Base-by-base conservation (phyloP, 2,797 vertebrate species). In the Tangara arthus region DNA sequence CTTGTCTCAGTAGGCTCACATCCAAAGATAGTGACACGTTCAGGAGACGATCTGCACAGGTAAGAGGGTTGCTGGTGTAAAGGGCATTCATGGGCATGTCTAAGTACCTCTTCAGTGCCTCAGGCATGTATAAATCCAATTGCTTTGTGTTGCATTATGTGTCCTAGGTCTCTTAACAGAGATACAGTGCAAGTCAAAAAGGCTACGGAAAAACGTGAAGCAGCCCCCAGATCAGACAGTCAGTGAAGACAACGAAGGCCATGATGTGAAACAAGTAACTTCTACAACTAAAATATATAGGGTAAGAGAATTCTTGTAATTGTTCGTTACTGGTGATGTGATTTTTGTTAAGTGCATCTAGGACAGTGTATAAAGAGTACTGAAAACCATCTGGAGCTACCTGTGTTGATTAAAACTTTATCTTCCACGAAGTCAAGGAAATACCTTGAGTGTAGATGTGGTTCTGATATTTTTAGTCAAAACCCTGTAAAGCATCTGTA, bases 181-280 rank as follows among this genome's bases (percentile, higher is more conserved):
- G 98, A 99, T 99, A 96, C 99, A 99, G 77, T 99, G 99, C 97
- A 99, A 99, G 95, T 99, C 99, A 46, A 99, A 99, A 98, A 97
- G 99, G 75, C 98, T 99, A 73, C 98, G 99, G 65, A 99, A 99
- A 97, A 99, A 98, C 64, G 98, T 98, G 92, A 99, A 98, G 75
- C 97, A 98, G 64, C 98, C 97, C 4, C 95, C 98, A 4, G 98
- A 98, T 72, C 97, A 98, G 92, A 97, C 97, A 4, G 82, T 82
- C 12, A 97, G 57, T 35, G 99, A 99, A 52, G 98, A 99, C 71
- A 96, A 94, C 0, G 98, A 99, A 81, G 98, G 97, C 57, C 95
- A 97, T 4, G 98, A 99, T 83, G 95, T 86, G 92, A 99, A 99
- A 91, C 98, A 99, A 97, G 98, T 99, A 96, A 99, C 99, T 63